Base-by-base conservation (phyloP, 2,888 invertebrate species). In the Aromia moschata region DNA sequence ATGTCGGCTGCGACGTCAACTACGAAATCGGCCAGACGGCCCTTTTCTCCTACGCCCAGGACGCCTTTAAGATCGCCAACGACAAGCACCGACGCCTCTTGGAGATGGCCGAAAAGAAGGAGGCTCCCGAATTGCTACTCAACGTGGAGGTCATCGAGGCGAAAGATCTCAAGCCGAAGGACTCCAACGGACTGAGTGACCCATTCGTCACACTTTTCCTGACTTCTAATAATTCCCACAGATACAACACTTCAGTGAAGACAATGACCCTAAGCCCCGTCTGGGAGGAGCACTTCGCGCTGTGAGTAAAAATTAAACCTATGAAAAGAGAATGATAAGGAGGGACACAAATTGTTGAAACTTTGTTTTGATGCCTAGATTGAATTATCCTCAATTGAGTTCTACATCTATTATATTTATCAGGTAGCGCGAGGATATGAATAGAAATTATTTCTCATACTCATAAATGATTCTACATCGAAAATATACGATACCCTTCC, bases 201-300 rank as follows among this genome's bases (percentile, higher is more conserved):
- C 98, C 98, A 0, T 99, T 96, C 79, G 97, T 98, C 56, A 97
- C 97, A 65, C 86, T 98, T 74, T 94, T 89, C 78, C 81, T 94
- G 66, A 88, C 90, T 77, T 92, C 92, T 1, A 87, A 89, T 61
- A 86, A 89, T 1, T 85, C 91, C 1, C 89, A 90, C 73, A 86
- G 92, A 60, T 93, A 92, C 75, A 94, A 93, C 70, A 96, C 98
- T 0, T 93, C 94, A 0, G 97, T 98, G 14, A 96, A 96, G 81
- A 86, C 90, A 10, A 88, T 87, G 69, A 97, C 97, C 0, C 84
- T 99, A 20, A 91, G 91, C 80, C 98, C 98, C 0, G 81, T 88
- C 11, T 98, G 98, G 98, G 96, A 97, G 79, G 98, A 98, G 82
- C 94, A 95, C 82, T 98, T 98, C 81, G 93, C 95, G 75, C 86